phyloP scores from a whole-genome alignment of 2,797 vertebrate species.

The Rhyacichthys aspro region DNA sequence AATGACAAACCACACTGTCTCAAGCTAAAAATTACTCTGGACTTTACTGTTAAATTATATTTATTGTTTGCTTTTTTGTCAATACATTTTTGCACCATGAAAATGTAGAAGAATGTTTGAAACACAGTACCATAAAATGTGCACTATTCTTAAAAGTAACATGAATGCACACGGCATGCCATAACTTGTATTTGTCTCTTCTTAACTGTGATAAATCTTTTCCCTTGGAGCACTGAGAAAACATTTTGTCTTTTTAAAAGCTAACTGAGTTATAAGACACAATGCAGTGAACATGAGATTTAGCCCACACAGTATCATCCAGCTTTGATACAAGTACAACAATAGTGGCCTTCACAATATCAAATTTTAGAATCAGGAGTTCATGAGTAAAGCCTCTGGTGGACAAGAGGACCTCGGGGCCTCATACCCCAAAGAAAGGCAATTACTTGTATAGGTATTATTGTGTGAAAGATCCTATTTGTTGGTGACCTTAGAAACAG shows the following conservation, averaged over 20 bases:
- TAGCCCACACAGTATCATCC: conserved; percentile 67
- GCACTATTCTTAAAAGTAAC: conserved; percentile 8
- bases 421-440: conserved; percentile 80
- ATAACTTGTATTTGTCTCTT: conserved; percentile 27
- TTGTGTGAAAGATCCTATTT: conserved; percentile 82
- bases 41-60: conserved; percentile 73
- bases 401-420: conserved; percentile 81
- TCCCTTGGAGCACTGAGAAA: conserved; percentile 68
- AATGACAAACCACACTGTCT: conserved; percentile 81
- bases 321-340: conserved; percentile 65
- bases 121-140: conserved; percentile 11
- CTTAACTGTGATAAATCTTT: conserved; percentile 56
- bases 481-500: conserved; percentile 74
- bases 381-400: conserved; percentile 81
- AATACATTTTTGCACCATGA: conserved; percentile 19
- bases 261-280: conserved; percentile 79
- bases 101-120: conserved; percentile 23
- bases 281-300: conserved; percentile 81
- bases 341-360: conserved; percentile 77
- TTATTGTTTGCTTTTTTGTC: conserved; percentile 69
- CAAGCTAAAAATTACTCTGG: conserved; percentile 73
- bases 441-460: conserved; percentile 85
- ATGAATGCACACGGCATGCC: conserved; percentile 29
- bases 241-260: conserved; percentile 74
- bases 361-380: conserved; percentile 82